Evolutionary conservation across 2,888 invertebrate genomes (phyloP).

Genomic region (Carterocephalus palaemon): DNA sequence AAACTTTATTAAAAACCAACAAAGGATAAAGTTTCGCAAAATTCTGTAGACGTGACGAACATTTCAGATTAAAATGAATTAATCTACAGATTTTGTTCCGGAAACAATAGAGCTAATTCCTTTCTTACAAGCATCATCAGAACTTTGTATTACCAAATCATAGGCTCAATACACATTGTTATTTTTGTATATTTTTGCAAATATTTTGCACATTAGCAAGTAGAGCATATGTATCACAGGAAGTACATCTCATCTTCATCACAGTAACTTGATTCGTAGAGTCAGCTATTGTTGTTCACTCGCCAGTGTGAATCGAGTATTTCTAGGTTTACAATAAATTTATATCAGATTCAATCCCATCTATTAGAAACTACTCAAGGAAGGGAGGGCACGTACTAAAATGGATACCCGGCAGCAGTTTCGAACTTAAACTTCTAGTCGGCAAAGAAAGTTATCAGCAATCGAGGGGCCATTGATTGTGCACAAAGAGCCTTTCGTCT

Average conservation of each 20-base stretch:
- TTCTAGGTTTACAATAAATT: slow-evolving; percentile 24
- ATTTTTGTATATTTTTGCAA: too few species aligned
- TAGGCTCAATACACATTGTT: too few species aligned
- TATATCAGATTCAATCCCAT: slow-evolving; percentile 27
- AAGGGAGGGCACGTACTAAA: slow-evolving; percentile 33
- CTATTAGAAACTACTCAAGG: slow-evolving; percentile 30
- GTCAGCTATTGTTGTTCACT: too few species aligned
- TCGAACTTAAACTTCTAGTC: slow-evolving; percentile 58
- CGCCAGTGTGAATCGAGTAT: slow-evolving; percentile 17
- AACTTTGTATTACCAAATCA: too few species aligned
- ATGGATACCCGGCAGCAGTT: slow-evolving; percentile 49
- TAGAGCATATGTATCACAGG: too few species aligned
- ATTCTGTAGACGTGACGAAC: slow-evolving; percentile 51
- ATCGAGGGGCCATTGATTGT: slow-evolving; percentile 73
- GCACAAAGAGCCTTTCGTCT: slow-evolving; percentile 70
- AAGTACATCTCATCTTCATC: too few species aligned
- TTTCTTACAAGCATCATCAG: slow-evolving; percentile 3
- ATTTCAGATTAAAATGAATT: slow-evolving; percentile 33
- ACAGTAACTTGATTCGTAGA: too few species aligned
- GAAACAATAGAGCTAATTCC: slow-evolving; percentile 31
- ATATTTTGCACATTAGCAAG: too few species aligned
- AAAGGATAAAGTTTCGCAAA: slow-evolving; percentile 18
- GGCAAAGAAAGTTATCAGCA: slow-evolving; percentile 72
- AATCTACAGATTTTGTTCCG: slow-evolving; percentile 26
- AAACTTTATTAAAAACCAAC: slow-evolving; percentile 19